Evolutionary conservation across 2,113 vertebrate species (phyloP), one percentile per base, ranked within the genome.

Genomic region (Oryzias javanicus): DNA sequence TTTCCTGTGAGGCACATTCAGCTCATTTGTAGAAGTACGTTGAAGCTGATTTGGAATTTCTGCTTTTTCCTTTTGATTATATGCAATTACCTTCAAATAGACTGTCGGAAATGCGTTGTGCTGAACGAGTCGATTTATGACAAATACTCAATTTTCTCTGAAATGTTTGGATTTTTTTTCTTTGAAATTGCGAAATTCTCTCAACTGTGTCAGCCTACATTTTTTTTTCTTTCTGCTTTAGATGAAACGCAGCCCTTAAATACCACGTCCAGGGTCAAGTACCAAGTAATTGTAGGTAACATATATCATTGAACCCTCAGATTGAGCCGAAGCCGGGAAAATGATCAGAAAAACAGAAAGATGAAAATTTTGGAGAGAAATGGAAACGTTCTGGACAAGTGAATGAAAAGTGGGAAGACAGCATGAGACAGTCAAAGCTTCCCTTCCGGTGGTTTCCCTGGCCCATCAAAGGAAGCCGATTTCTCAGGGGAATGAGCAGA

Each of bases 381-480:
- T 24, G 59, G 42, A 66, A 56, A 45, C 67, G 61, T 76, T 76
- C 61, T 74, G n/a, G 48, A 70, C 40, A 42, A 67, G 50, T 53
- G 56, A 70, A 55, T 51, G n/a, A 70, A 72, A 64, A 55, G 25
- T 64, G 63, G 50, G 35, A 60, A 47, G 52, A 61, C 69, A 60
- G 64, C 15, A 4, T 24, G 47, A 16, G 60, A 47, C 49, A 77
- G 74, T 60, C 72, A 80, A 84, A 72, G 80, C 47, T 61, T 72
- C 48, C 54, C 57, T 83, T 81, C 72, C 55, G 54, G 72, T 62
- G 55, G 17, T 79, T 77, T 74, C 60, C 60, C 58, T 64, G 55
- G 49, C 42, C 70, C 61, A 78, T 82, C 71, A 81, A 78, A 82
- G 56, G 44, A 72, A 70, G 61, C 25, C 73, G 60, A 60, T 83